Evolutionary conservation across 2,797 vertebrate genomes (phyloP), one percentile per base, ranked within the genome.

Genomic region (Thalassophryne amazonica): DNA sequence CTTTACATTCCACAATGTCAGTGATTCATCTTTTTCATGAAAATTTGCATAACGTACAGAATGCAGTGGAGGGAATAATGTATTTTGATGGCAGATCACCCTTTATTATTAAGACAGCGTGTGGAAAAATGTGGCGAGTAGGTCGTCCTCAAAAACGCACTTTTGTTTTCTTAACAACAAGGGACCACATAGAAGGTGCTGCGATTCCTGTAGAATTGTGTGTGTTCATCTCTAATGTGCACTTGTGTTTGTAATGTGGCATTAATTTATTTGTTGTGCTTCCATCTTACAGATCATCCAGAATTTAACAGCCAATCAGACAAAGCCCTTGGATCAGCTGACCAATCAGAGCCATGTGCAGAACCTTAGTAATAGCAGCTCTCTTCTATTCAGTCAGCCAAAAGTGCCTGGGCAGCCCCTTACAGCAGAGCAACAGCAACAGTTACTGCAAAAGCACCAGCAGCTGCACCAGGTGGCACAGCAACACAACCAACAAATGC

Each of bases 281-380:
- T 9, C 6, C 32, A 7, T 34, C 3, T 55, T 39, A 1, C 52
- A 97, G 95, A 95, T 98, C 64, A 78, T 97, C 31, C 96, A 96
- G 71, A 94, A 93, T 63, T 88, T 97, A 53, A 89, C 93, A 14
- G 89, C 91, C 37, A 83, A 65, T 89, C 95, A 68, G 47, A 91
- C 93, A 8, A 99, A 98, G 89, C 87, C 83, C 16, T 65, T 94
- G 68, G 95, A 97, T n/a, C 93, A 92, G 11, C 93, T 93, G 83
- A 88, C 87, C 57, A 92, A 84, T 79, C 94, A 92, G 73, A 69
- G 69, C 69, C 72, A 79, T 13, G 10, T 38, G 34, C 82, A 92
- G 58, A 63, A 67, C 9, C 64, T 65, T 0, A 81, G 70, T 51
- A 73, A 32, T 21, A 69, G 54, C 59, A 91, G 86, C 14, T 64